Base-by-base conservation (phyloP, 2,797 vertebrate genomes). In the Coreius guichenoti region DNA sequence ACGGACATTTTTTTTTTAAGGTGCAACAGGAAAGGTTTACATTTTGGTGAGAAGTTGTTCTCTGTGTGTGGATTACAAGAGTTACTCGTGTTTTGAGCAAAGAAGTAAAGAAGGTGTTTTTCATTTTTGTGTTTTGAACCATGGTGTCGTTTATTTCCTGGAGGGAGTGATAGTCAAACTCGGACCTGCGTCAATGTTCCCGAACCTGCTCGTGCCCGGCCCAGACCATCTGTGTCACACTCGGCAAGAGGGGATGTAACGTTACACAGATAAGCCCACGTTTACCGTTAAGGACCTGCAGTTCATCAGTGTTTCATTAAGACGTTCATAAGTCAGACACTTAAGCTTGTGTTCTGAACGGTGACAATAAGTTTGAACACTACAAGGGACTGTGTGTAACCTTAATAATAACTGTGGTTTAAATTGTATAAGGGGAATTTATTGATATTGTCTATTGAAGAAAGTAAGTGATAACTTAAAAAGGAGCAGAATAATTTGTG, bases 291-390 rank as follows among this genome's bases (percentile, higher is more conserved):
- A 56, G 49, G 80, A 82, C 67, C 36, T 54, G 21, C 31, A 82
- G 45, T 72, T 70, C 47, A 79, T 79, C 76, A 51, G 49, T 51
- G 49, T 51, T 58, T 51, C 82, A 77, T 76, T 54, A 83, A 83
- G 43, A 84, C 29, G 61, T 78, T 58, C 82, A 84, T 84, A 84
- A 77, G 61, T n/a, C 82, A 84, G 82, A 84, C 45, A 78, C 82
- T 76, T 75, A 76, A 78, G 74, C 68, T 84, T 84, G 74, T 84
- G 82, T 84, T 73, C 49, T 77, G 45, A 78, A 84, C 31, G n/a
- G 74, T 77, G 82, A 78, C 82, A 77, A 61, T 72, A 82, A 70
- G 81, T 58, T 74, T 74, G 81, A 75, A 75, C 72, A 83, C 51
- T 75, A 83, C 4, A 83, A 83, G 36, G 51, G 81, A 83, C 81